phyloP scores from a whole-genome alignment of 2,888 invertebrate genomes.

The Lasioglossum malachurum region DNA sequence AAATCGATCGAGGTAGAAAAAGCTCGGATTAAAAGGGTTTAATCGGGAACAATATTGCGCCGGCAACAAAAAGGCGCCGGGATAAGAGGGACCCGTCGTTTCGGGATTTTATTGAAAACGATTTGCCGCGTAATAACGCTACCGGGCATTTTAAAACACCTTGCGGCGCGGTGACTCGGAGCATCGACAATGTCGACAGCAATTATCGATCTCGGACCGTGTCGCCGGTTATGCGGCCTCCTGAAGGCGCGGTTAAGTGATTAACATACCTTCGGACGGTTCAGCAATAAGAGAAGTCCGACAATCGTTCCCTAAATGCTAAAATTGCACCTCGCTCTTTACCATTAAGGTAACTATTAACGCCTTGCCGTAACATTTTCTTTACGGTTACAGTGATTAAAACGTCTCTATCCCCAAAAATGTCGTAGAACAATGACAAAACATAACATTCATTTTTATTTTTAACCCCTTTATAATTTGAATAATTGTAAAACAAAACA shows the following conservation, averaged over 20 bases:
- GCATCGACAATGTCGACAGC: conserved; percentile 21
- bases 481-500: too few relatives aligned
- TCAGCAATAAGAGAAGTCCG: not conserved
- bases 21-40: not conserved
- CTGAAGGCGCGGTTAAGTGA: conserved; percentile 12
- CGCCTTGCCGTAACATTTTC: too few relatives aligned
- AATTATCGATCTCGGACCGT: conserved; percentile 16
- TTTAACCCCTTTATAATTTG: too few relatives aligned
- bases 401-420: too few relatives aligned
- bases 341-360: too few relatives aligned
- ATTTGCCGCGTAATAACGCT: not conserved
- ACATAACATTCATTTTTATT: too few relatives aligned
- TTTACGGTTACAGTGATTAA: too few relatives aligned
- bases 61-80: not conserved
- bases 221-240: not conserved
- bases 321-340: not conserved
- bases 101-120: conserved; percentile 19
- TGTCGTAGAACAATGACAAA: too few relatives aligned
- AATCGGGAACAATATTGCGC: not conserved
- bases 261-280: conserved; percentile 15
- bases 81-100: not conserved
- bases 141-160: conserved; percentile 16
- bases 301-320: not conserved
- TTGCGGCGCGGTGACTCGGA: not conserved
- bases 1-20: not conserved